Conservation (phyloP, 2,113 vertebrate species). For the Chaenogobius annularis region DNA sequence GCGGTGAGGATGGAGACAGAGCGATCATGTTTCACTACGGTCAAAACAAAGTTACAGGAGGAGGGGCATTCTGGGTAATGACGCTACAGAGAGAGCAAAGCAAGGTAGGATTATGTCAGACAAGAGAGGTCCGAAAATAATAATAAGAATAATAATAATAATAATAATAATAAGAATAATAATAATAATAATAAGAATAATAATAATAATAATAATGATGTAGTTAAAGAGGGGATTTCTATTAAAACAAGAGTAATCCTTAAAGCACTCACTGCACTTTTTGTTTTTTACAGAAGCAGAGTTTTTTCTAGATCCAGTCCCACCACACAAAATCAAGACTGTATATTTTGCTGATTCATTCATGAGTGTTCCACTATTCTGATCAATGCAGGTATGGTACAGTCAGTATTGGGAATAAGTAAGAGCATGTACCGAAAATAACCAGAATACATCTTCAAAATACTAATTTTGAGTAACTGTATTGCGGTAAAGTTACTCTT, state of each 20-base stretch:
- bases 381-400: too few species aligned
- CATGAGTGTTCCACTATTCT: too few species aligned
- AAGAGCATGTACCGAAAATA: too few species aligned
- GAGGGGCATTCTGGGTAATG: slow-evolving; percentile 37
- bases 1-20: slow-evolving; percentile 35
- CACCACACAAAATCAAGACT: neutral
- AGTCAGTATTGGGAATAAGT: too few species aligned
- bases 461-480: too few species aligned
- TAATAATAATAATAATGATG: too few species aligned
- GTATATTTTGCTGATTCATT: neutral
- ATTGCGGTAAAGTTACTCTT: too few species aligned
- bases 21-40: slow-evolving; percentile 45
- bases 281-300: neutral
- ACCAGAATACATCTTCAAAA: too few species aligned
- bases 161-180: neutral
- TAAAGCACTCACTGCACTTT: neutral
- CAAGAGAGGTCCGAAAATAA: slow-evolving; percentile 1
- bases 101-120: slow-evolving; percentile 26
- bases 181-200: too few species aligned
- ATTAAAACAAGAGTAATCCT: neutral
- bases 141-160: too few species aligned
- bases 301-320: neutral
- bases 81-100: slow-evolving; percentile 34
- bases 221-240: neutral
- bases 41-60: slow-evolving; percentile 50